A percentile compares a stretch with the other conserved stretches of the same genome.
These are phyloP conservation scores for Clitarchus hookeri DNA, from an alignment of 2,888 invertebrate species.

Conservation along the genomic window DNA sequence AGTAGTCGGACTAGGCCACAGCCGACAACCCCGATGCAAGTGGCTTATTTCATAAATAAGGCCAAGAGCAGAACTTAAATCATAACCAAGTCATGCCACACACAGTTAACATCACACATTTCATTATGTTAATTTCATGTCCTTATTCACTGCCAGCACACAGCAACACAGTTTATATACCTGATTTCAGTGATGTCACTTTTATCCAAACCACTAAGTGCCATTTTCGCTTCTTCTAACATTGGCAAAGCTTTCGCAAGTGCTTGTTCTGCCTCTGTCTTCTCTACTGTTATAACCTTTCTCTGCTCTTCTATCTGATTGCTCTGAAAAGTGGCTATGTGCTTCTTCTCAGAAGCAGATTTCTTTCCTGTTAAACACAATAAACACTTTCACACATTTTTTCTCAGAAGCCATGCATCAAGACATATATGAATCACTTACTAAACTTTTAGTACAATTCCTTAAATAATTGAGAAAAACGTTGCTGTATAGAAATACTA, in stretches of 20 bases:
- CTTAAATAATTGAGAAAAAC: no score
- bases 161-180: slow-evolving; percentile 44
- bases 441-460: no score
- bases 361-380: not conserved
- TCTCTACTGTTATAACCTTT: slow-evolving; percentile 77
- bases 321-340: slow-evolving; percentile 77
- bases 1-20: no score
- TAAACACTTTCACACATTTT: not conserved
- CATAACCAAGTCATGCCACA: no score
- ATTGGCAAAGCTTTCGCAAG: slow-evolving; percentile 83
- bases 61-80: no score
- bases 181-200: slow-evolving; percentile 88
- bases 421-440: no score
- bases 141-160: not conserved
- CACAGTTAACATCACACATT: no score
- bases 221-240: slow-evolving; percentile 77
- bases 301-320: slow-evolving; percentile 80
- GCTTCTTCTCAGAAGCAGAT: slow-evolving; percentile 74
- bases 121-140: not conserved
- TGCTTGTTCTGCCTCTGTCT: slow-evolving; percentile 80
- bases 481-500: no score
- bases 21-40: no score
- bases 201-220: slow-evolving; percentile 83
- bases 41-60: no score
- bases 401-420: no score